Evolutionary conservation across 1,140 invertebrate genomes (phyloP), one percentile per base, ranked within the genome.

Genomic region (Drosophila littoralis): DNA sequence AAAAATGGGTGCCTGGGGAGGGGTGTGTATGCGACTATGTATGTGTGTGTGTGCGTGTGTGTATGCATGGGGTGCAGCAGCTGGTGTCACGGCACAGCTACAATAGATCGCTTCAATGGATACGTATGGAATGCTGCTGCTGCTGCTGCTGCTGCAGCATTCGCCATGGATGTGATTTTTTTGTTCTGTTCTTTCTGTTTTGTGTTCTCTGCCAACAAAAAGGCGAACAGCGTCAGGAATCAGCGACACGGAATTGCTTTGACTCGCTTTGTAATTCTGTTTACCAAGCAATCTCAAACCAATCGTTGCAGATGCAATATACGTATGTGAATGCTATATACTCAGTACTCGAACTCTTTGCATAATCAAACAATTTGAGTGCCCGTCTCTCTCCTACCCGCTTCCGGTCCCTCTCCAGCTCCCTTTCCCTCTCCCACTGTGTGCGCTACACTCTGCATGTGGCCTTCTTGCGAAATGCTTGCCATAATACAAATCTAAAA

Each of bases 281-380:
- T 48, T 61, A 35, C 59, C 35, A 61, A 59, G 57, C 57, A 59
- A 59, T 59, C 55, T 40, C 40, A 33, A 58, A 33, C 55, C 55
- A 58, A 58, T 58, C 42, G 55, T 9, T 45, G n/a, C 55, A 59
- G 13, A 59, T 59, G 42, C 57, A 59, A 45, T 48, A 28, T 48
- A 4, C n/a, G 8, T 6, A 48, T 52, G 7, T 48, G 43, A 55
- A 35, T 15, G 15, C 64, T 13, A 32, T 51, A 28, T 28, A 28
- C 33, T 55, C 35, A 45, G 10, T 55, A 6, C 13, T 35, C 45
- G 15, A 33, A 45, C 67, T 70, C 67, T 55, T 52, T 70, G 58
- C 67, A 63, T 63, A 70, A 70, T 70, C 67, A 70, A 70, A 54
- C 58, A 70, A 66, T 57, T 57, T 43, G 12, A 36, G 32, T 55